Evolutionary conservation across 2,113 vertebrate genomes (phyloP).

Genomic region (Cryptoleucopteryx plumbea): DNA sequence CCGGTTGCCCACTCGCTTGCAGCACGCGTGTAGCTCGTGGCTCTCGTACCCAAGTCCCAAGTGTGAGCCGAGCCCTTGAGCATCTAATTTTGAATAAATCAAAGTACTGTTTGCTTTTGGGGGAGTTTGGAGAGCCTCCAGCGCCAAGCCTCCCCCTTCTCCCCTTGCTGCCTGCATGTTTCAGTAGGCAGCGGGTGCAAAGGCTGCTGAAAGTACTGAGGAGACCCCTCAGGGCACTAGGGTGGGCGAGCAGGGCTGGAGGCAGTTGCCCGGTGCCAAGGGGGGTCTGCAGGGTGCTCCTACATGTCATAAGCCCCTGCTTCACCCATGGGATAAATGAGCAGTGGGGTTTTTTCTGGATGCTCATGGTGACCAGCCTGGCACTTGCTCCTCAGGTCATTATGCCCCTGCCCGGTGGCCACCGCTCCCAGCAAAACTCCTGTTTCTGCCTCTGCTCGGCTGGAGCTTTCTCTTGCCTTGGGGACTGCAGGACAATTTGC

Average conservation of each 20-base stretch:
- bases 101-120: background rate
- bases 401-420: rapidly evolving
- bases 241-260: background rate
- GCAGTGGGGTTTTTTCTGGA: background rate
- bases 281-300: background rate
- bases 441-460: background rate
- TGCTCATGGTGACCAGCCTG: background rate
- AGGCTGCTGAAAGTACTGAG: background rate
- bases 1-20: rapidly evolving
- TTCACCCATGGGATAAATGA: background rate
- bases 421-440: background rate
- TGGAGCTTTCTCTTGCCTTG: background rate
- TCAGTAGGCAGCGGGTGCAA: background rate
- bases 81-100: background rate
- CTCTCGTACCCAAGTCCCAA: rapidly evolving
- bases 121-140: background rate
- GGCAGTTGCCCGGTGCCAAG: background rate
- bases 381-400: background rate
- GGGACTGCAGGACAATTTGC: background rate
- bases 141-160: rapidly evolving
- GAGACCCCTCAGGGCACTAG: background rate
- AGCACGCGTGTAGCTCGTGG: rapidly evolving
- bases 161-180: background rate
- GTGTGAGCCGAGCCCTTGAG: background rate
- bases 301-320: background rate